Percentiles rank a stretch among this genome's conserved stretches.
Evolutionary conservation across 2,888 invertebrate species (phyloP).

Genomic region (Trypoxylon attenuatum): DNA sequence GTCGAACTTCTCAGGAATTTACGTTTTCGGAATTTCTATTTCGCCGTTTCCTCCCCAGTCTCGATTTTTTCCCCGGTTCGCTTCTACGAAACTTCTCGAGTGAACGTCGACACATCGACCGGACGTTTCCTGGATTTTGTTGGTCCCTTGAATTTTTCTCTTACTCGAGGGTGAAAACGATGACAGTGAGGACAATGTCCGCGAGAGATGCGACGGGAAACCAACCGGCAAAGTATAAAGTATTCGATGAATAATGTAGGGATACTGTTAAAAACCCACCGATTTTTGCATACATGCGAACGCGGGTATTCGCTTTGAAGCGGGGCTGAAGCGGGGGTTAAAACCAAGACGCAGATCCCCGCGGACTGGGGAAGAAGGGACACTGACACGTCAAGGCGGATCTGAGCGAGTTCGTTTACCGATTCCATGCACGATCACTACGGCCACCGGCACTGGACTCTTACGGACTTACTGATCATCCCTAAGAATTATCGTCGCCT

Average conservation of each 20-base stretch:
- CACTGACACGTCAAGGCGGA: constrained; percentile 59
- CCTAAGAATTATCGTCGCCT: constrained; percentile 66
- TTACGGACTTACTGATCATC: constrained; percentile 67
- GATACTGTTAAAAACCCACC: too few relatives aligned
- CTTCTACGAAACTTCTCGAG: neutral
- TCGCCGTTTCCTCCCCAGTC: neutral
- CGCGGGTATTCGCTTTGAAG: too few relatives aligned
- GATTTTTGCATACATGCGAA: too few relatives aligned
- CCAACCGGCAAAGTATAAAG: too few relatives aligned
- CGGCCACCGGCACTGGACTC: constrained; percentile 66
- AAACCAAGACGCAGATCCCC: too few relatives aligned
- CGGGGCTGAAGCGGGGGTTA: neutral
- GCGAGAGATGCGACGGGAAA: too few relatives aligned
- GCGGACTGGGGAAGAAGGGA: constrained; percentile 46
- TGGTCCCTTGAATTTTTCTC: too few relatives aligned
- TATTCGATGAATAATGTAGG: too few relatives aligned
- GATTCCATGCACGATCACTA: constrained; percentile 60
- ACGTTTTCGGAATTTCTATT: constrained; percentile 30
- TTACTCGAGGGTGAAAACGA: too few relatives aligned
- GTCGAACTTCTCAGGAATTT: constrained; percentile 17
- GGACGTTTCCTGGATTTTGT: neutral
- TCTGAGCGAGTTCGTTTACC: constrained; percentile 51
- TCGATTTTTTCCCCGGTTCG: neutral
- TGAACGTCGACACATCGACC: neutral
- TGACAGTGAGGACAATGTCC: too few relatives aligned